A percentile compares a stretch with the other conserved stretches of the same genome.
These are phyloP conservation scores for Odontophorus gujanensis DNA, from an alignment of 2,113 vertebrate genomes.

Conservation along the genomic window DNA sequence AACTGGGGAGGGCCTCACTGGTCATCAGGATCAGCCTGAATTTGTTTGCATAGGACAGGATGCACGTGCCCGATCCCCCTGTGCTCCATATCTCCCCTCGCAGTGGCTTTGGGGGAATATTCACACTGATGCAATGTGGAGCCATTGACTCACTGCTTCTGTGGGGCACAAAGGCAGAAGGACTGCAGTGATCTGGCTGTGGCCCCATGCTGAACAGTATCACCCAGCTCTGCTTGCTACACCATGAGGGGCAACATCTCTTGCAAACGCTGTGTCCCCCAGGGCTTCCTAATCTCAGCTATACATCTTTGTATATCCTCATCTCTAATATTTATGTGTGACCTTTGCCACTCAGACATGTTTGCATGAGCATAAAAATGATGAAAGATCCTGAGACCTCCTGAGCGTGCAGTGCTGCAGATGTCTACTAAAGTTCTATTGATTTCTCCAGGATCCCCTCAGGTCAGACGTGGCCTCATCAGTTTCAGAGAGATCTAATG, in stretches of 20 bases:
- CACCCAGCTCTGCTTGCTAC: rapidly evolving
- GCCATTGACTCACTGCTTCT: background rate
- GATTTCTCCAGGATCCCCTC: slow-evolving; percentile 7
- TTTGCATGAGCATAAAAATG: background rate
- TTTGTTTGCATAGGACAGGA: no score
- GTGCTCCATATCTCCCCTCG: background rate
- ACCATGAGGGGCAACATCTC: background rate
- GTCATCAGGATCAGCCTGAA: background rate
- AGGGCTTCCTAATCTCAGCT: background rate
- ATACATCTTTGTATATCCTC: background rate
- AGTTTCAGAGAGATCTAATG: slow-evolving; percentile 12
- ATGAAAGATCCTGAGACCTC: background rate
- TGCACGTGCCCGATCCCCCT: rapidly evolving
- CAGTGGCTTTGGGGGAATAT: background rate
- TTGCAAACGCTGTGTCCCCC: background rate
- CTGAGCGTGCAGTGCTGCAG: background rate
- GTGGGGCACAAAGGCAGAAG: background rate
- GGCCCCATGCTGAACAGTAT: rapidly evolving
- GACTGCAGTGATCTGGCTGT: background rate
- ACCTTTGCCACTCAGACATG: background rate
- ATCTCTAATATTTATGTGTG: slow-evolving; percentile 25
- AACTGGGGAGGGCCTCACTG: background rate
- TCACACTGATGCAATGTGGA: background rate
- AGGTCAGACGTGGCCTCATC: slow-evolving; percentile 1
- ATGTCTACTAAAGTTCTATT: background rate